These are phyloP conservation scores for Epiblema foenella DNA, from an alignment of 2,888 invertebrate species.

Conservation along the genomic window DNA sequence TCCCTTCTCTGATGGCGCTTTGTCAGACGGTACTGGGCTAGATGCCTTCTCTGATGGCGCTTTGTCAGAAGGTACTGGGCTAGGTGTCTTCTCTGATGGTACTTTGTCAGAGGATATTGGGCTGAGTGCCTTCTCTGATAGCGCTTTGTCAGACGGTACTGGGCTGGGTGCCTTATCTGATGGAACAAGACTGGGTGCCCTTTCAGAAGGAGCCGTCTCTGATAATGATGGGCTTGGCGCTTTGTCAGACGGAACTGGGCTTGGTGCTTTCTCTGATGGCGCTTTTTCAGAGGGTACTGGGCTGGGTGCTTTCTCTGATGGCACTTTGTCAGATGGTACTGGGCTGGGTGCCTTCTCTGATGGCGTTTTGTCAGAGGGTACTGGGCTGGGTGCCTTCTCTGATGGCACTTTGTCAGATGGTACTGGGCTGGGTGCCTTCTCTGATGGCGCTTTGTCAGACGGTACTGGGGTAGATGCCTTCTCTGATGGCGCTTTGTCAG, in stretches of 20 bases:
- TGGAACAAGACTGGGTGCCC: slow-evolving; percentile 35
- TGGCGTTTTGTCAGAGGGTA: slow-evolving; percentile 2
- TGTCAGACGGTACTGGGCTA: slow-evolving; percentile 21
- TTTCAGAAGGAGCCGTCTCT: slow-evolving; percentile 29
- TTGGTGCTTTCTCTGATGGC: slow-evolving; percentile 7
- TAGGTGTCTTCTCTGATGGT: background rate
- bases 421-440: background rate
- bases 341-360: slow-evolving; percentile 7
- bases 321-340: background rate
- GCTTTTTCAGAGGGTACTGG: background rate
- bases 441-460: slow-evolving; percentile 16
- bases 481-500: slow-evolving; percentile 6
- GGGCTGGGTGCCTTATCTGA: background rate
- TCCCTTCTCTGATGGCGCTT: slow-evolving; percentile 14
- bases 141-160: background rate
- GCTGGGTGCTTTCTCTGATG: background rate
- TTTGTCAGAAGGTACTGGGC: slow-evolving; percentile 14
- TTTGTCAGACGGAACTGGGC: slow-evolving; percentile 7
- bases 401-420: background rate
- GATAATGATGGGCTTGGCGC: slow-evolving; percentile 1
- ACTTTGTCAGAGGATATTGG: background rate
- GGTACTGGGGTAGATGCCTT: background rate
- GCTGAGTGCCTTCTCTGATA: background rate
- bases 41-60: slow-evolving; percentile 28
- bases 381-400: slow-evolving; percentile 26